Conservation (phyloP, 2,888 invertebrate genomes). For the Rhingia campestris region DNA sequence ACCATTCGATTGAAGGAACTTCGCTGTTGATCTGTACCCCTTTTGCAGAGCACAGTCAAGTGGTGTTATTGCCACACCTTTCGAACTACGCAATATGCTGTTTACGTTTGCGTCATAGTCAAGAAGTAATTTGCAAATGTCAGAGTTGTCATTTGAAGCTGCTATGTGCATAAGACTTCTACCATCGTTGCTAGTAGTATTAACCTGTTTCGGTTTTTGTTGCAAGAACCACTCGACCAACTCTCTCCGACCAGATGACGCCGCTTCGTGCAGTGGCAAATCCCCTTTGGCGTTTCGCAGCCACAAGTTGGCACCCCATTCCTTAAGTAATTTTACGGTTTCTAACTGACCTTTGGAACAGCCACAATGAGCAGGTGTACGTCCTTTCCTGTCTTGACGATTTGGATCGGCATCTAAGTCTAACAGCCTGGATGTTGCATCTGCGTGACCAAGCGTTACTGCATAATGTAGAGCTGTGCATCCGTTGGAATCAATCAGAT, state of each 20-base stretch:
- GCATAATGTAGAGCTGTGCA: conserved; percentile 98
- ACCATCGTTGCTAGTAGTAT: conserved; percentile 95
- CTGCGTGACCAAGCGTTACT: conserved; percentile 96
- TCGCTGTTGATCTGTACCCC: conserved; percentile 94
- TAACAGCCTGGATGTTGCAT: conserved; percentile 94
- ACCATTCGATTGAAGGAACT: conserved; percentile 95
- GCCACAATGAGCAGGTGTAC: conserved; percentile 96
- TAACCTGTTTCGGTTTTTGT: conserved; percentile 92
- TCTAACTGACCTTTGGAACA: conserved; percentile 97
- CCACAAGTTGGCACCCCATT: conserved; percentile 94
- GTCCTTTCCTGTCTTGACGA: conserved; percentile 94
- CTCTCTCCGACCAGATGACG: conserved; percentile 94
- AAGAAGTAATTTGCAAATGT: conserved; percentile 93
- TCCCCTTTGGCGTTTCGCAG: conserved; percentile 96
- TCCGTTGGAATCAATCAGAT: conserved; percentile 95
- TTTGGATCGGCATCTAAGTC: conserved; percentile 95
- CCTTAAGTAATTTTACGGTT: conserved; percentile 89
- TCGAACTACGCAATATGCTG: conserved; percentile 91
- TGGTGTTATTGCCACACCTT: conserved; percentile 93
- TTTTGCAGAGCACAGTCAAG: conserved; percentile 94
- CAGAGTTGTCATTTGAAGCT: conserved; percentile 95
- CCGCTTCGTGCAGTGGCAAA: conserved; percentile 97
- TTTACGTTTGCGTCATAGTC: conserved; percentile 94
- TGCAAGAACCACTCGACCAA: conserved; percentile 94
- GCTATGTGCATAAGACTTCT: conserved; percentile 96